Percentiles rank a stretch among this genome's conserved stretches.
Conservation (phyloP, 2,888 invertebrate genomes). For the Calliscelio sp. region DNA sequence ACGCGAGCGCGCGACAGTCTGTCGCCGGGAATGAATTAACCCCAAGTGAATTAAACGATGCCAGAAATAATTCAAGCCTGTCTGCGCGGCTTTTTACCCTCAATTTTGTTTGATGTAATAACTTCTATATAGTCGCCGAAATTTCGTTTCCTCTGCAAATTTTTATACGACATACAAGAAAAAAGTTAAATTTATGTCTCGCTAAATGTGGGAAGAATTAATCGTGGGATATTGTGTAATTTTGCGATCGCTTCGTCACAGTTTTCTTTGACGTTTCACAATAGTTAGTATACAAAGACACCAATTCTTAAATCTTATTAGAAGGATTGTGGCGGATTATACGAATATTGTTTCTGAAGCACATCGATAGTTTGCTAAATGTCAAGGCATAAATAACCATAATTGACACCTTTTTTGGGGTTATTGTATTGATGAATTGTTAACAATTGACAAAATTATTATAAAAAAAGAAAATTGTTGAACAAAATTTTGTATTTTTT, state of each 20-base stretch:
- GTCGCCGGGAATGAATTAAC: slow-evolving; percentile 64
- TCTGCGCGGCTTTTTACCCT: slow-evolving; percentile 25
- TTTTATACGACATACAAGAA: no score
- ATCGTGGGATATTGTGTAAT: slow-evolving; percentile 17
- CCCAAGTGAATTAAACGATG: slow-evolving; percentile 54
- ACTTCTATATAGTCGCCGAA: no score
- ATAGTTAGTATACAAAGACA: slow-evolving; percentile 41
- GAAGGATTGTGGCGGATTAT: slow-evolving; percentile 40
- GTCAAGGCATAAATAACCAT: slow-evolving; percentile 21
- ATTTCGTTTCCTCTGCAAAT: no score
- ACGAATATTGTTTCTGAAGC: background rate
- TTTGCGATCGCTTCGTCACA: slow-evolving; percentile 19
- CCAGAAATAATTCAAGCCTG: slow-evolving; percentile 41
- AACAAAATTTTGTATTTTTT: no score
- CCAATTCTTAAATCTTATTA: slow-evolving; percentile 58
- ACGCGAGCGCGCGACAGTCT: slow-evolving; percentile 60
- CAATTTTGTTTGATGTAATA: slow-evolving; percentile 21
- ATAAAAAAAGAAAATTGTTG: no score
- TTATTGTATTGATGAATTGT: no score
- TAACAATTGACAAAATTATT: no score
- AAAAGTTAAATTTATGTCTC: background rate
- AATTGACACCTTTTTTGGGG: slow-evolving; percentile 28
- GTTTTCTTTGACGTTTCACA: slow-evolving; percentile 47
- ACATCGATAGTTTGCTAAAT: no score
- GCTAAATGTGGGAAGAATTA: slow-evolving; percentile 15